These are phyloP conservation scores for Campylorhamphus procurvoides DNA, from an alignment of 2,113 vertebrate genomes.

Conservation along the genomic window DNA sequence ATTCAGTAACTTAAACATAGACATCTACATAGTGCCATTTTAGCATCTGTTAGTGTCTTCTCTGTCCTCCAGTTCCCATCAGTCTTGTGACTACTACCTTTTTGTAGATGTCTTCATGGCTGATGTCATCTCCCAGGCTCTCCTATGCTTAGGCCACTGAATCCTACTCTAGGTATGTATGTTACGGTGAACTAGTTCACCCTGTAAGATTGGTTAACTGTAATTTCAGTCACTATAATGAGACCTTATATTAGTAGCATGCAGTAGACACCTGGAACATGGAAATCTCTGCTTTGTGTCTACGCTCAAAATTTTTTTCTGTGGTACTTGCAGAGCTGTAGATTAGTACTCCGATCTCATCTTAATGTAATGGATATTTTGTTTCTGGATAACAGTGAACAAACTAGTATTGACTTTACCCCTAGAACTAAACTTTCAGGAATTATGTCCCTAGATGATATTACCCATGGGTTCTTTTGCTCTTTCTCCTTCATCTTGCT, in stretches of 20 bases:
- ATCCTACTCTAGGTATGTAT: neutral
- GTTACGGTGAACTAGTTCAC: neutral
- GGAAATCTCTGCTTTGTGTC: neutral
- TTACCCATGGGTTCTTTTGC: neutral
- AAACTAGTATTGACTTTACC: neutral
- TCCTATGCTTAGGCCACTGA: conserved; percentile 33
- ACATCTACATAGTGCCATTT: neutral
- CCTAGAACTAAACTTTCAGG: neutral
- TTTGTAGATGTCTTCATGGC: conserved; percentile 27
- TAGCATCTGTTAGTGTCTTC: conserved; percentile 19
- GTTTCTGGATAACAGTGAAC: neutral
- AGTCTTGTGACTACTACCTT: conserved; percentile 33
- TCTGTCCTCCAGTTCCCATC: conserved; percentile 3
- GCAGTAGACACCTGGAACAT: neutral
- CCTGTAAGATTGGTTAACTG: neutral
- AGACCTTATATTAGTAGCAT: neutral
- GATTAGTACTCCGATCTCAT: neutral
- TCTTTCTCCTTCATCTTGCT: neutral
- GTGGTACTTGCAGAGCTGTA: neutral
- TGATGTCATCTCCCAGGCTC: conserved; percentile 8
- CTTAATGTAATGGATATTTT: neutral
- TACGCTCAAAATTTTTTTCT: neutral
- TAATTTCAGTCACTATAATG: neutral
- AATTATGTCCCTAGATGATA: neutral
- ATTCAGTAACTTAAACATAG: conserved; percentile 37